Percentiles rank a stretch among this genome's conserved stretches.
Conservation (phyloP, 2,113 vertebrate genomes). For the Addax nasomaculatus region DNA sequence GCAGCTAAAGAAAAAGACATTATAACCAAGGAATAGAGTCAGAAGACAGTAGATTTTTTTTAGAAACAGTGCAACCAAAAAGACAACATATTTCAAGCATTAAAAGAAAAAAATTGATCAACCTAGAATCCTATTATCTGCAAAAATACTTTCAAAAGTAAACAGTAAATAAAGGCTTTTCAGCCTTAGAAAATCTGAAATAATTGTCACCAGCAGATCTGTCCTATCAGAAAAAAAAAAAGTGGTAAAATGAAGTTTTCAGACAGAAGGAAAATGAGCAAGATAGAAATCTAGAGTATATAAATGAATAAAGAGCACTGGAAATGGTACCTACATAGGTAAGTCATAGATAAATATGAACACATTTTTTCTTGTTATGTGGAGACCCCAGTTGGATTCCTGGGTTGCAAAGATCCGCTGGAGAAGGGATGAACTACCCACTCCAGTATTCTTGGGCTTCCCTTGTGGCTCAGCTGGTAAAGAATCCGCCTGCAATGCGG, state of each 20-base stretch:
- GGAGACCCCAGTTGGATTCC: background rate
- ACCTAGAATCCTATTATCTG: background rate
- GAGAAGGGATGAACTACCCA: background rate
- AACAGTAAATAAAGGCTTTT: background rate
- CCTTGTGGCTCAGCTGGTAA: background rate
- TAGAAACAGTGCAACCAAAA: background rate
- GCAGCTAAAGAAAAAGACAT: background rate
- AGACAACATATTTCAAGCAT: background rate
- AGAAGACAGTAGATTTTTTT: background rate
- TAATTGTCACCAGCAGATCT: background rate
- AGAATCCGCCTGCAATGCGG: background rate
- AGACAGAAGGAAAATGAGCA: background rate
- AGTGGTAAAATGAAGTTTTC: background rate
- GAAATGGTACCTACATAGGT: background rate
- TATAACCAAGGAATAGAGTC: background rate
- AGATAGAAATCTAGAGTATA: background rate
- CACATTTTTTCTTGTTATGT: background rate
- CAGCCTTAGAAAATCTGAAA: background rate
- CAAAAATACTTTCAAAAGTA: background rate
- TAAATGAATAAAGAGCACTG: background rate
- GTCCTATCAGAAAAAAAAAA: background rate
- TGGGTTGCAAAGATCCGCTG: rapidly evolving
- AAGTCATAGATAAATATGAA: background rate
- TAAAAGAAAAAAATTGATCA: background rate
- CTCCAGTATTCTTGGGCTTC: background rate